Evolutionary conservation across 2,888 invertebrate genomes (phyloP).

Genomic region (Apamea crenata): DNA sequence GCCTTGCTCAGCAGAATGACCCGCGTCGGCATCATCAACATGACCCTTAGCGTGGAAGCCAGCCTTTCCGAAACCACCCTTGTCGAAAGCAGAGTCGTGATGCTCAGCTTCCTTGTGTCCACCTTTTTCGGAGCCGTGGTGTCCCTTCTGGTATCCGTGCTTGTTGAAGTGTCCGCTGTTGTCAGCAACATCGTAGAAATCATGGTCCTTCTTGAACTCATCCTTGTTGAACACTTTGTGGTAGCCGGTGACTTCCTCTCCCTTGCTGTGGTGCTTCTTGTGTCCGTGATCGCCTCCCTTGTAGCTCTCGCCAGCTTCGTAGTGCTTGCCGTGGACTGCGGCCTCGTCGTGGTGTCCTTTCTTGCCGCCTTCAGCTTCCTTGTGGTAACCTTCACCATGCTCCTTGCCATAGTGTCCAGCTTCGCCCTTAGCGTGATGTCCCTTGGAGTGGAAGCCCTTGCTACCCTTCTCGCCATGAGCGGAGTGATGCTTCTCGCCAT

Average conservation of each 20-base stretch:
- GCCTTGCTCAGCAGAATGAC: constrained; percentile 90
- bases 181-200: constrained; percentile 93
- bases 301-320: constrained; percentile 87
- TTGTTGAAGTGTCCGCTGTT: constrained; percentile 92
- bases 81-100: constrained; percentile 88
- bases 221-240: constrained; percentile 94
- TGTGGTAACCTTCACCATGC: constrained; percentile 88
- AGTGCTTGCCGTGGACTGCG: constrained; percentile 89
- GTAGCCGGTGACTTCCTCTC: constrained; percentile 93
- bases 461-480: constrained; percentile 90
- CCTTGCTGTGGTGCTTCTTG: constrained; percentile 92
- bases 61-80: constrained; percentile 88
- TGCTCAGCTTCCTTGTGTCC: constrained; percentile 90
- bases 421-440: constrained; percentile 89
- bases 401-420: constrained; percentile 90
- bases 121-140: constrained; percentile 90
- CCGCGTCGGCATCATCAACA: constrained; percentile 87
- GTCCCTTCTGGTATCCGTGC: constrained; percentile 89
- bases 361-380: constrained; percentile 89
- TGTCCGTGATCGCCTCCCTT: constrained; percentile 91
- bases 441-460: constrained; percentile 89
- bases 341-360: constrained; percentile 89
- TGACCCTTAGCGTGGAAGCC: constrained; percentile 91
- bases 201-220: constrained; percentile 94
- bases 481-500: constrained; percentile 85